Conservation (phyloP, 2,113 vertebrate species). For the Myotis davidii region DNA sequence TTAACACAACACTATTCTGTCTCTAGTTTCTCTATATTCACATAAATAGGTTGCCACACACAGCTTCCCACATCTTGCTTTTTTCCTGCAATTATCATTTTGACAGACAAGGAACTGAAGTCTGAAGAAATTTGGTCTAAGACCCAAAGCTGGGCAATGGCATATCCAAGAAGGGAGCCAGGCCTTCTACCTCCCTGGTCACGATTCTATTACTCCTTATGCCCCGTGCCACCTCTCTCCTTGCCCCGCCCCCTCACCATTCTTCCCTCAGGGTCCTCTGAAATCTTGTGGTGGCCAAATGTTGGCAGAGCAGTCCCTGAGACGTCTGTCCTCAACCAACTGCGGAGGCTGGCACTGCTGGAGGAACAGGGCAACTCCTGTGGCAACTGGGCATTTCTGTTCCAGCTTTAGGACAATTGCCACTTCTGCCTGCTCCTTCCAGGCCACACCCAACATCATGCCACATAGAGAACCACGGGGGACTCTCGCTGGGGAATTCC, state of each 20-base stretch:
- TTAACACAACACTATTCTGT: fast-evolving
- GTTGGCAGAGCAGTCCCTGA: background rate
- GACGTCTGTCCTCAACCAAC: background rate
- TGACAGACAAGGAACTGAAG: background rate
- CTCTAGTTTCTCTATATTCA: background rate
- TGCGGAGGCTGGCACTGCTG: background rate
- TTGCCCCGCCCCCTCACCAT: background rate
- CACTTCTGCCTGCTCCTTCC: background rate
- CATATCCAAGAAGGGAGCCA: background rate
- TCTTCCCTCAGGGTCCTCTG: background rate
- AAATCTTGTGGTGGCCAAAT: background rate
- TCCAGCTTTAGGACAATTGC: background rate
- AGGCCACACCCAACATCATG: too few species aligned
- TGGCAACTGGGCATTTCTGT: background rate
- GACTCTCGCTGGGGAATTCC: background rate
- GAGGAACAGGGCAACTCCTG: background rate
- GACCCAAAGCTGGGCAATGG: background rate
- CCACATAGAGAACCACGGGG: background rate
- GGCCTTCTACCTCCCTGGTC: background rate
- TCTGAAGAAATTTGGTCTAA: background rate
- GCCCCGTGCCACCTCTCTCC: background rate
- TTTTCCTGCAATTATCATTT: background rate
- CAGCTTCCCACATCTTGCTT: fast-evolving
- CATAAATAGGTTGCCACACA: fast-evolving
- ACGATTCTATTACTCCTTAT: background rate